Conservation (phyloP, 2,113 vertebrate genomes). For the Nyctibius bracteatus region DNA sequence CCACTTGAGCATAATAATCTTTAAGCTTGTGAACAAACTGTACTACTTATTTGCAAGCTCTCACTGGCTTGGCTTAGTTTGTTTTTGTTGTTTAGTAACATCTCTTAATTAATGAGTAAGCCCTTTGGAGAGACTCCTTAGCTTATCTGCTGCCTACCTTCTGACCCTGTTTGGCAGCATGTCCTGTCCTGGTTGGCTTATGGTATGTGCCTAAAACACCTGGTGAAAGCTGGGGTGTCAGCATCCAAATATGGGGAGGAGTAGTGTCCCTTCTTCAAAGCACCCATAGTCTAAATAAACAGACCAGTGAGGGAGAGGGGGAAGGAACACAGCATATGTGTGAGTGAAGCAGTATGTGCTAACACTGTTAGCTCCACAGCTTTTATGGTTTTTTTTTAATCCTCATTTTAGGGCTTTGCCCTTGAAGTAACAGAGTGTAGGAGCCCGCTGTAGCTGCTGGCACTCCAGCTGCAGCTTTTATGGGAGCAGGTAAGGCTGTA, state of each 20-base stretch:
- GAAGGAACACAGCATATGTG: neutral
- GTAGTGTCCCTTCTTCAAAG: neutral
- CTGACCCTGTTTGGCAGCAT: neutral
- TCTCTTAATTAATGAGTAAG: neutral
- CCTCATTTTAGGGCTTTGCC: neutral
- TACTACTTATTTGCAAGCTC: neutral
- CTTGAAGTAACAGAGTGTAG: neutral
- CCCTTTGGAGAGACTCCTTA: neutral
- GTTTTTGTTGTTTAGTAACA: neutral
- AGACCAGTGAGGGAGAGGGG: neutral
- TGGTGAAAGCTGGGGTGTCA: neutral
- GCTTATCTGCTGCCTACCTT: neutral
- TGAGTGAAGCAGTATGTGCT: neutral
- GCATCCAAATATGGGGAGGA: neutral
- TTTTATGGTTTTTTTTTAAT: neutral
- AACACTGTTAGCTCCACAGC: neutral
- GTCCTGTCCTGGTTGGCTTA: neutral
- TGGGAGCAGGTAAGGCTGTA: neutral
- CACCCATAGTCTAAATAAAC: neutral
- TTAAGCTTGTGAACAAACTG: neutral
- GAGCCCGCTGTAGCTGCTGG: rapidly evolving
- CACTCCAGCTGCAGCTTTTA: neutral
- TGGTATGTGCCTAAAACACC: neutral
- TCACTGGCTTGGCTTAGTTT: neutral
- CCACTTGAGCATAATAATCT: neutral